A percentile compares a stretch with the other conserved stretches of the same genome.
These are phyloP conservation scores for Sisor rabdophorus DNA, from an alignment of 2,113 vertebrate species.

Conservation along the genomic window DNA sequence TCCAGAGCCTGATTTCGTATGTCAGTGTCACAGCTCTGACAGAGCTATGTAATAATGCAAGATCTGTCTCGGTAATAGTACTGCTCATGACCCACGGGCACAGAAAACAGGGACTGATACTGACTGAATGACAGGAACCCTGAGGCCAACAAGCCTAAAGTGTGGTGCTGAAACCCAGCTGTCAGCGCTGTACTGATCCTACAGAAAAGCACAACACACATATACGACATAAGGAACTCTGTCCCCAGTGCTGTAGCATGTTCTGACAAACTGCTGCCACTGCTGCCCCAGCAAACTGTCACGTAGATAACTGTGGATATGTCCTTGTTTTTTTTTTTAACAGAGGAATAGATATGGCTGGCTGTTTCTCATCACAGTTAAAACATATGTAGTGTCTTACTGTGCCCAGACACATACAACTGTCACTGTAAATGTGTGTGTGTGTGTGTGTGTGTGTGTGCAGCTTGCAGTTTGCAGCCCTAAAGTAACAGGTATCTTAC, in stretches of 20 bases:
- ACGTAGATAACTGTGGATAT: neutral
- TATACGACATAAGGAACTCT: neutral
- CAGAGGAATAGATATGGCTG: neutral
- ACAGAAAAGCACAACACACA: neutral
- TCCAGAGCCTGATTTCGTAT: conserved; percentile 5
- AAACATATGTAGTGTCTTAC: conserved; percentile 6
- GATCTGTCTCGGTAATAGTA: conserved; percentile 3
- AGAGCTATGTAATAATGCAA: conserved; percentile 8
- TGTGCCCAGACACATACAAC: conserved; percentile 1
- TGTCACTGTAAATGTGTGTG: too few species aligned
- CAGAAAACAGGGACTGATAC: neutral
- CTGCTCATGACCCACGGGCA: conserved; percentile 5
- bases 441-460: too few species aligned
- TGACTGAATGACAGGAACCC: conserved; percentile 6
- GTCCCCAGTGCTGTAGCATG: neutral
- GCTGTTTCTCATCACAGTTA: conserved; percentile 5
- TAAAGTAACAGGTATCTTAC: too few species aligned
- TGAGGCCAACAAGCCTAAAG: conserved; percentile 13
- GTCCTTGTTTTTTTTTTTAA: conserved; percentile 1
- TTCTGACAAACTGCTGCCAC: conserved; percentile 11
- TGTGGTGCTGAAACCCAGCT: conserved; percentile 1
- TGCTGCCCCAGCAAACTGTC: conserved; percentile 27
- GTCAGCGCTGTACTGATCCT: conserved; percentile 8
- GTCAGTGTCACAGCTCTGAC: conserved; percentile 20
- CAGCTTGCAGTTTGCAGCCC: too few species aligned